These are phyloP conservation scores for Parazoanthus swiftii DNA, from an alignment of 92 coral and sea anemone species.

Conservation along the genomic window DNA sequence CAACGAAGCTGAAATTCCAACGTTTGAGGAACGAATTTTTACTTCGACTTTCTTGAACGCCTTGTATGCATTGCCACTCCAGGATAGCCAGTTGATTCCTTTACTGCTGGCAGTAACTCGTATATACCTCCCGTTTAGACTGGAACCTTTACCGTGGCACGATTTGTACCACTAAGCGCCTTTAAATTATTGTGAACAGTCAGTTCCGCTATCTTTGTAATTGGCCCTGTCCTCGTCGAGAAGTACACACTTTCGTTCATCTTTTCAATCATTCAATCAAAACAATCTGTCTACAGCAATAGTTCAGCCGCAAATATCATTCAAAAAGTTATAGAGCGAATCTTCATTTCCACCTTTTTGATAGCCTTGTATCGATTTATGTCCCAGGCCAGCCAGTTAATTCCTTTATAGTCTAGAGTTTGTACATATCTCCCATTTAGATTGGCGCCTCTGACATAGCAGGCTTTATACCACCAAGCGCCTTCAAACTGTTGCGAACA, in stretches of 20 bases:
- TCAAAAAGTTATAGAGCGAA: not conserved
- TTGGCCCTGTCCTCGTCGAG: too few species aligned
- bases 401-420: not conserved
- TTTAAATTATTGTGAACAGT: too few species aligned
- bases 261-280: not conserved
- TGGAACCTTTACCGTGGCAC: not conserved
- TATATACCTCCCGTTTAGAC: not conserved
- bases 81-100: not conserved
- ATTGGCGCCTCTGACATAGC: not conserved
- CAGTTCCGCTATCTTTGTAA: too few species aligned
- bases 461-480: slow-evolving; percentile 34
- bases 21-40: not conserved
- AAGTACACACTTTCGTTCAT: too few species aligned
- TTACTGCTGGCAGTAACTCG: not conserved
- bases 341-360: not conserved
- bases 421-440: slow-evolving; percentile 5
- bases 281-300: too few species aligned
- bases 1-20: too few species aligned
- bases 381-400: slow-evolving; percentile 16
- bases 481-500: not conserved
- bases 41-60: not conserved
- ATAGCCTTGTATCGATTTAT: not conserved
- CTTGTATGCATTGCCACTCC: not conserved
- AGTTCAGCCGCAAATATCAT: not conserved
- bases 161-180: not conserved